Conservation (phyloP, 2,797 vertebrate species). For the Hyperoplus immaculatus region DNA sequence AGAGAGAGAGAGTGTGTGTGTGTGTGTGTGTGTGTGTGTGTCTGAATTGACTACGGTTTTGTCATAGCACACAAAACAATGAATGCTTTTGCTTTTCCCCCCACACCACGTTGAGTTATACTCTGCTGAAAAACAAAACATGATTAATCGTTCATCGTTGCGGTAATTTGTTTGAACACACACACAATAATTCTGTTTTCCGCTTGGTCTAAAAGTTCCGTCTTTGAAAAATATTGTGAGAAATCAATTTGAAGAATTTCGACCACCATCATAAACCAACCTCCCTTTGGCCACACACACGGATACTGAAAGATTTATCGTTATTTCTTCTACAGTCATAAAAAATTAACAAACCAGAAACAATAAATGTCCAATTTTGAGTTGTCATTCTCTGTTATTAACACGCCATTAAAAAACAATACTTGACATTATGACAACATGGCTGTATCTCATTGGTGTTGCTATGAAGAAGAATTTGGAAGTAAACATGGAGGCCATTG, state of each 20-base stretch:
- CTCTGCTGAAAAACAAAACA: slow-evolving; percentile 56
- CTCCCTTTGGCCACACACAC: slow-evolving; percentile 9
- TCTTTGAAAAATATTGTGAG: slow-evolving; percentile 46
- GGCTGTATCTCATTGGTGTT: slow-evolving; percentile 33
- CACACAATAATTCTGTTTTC: not conserved
- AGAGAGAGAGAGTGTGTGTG: too few relatives aligned
- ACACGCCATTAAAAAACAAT: slow-evolving; percentile 48
- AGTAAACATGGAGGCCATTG: slow-evolving; percentile 34
- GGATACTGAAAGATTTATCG: slow-evolving; percentile 40
- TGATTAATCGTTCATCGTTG: slow-evolving; percentile 60
- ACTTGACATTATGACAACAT: slow-evolving; percentile 44
- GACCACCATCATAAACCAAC: slow-evolving; percentile 46
- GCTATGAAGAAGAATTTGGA: slow-evolving; percentile 18
- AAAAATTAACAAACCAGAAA: slow-evolving; percentile 37
- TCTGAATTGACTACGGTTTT: slow-evolving; percentile 40
- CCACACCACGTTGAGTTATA: slow-evolving; percentile 19
- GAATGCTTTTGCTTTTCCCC: slow-evolving; percentile 17
- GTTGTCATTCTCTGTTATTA: slow-evolving; percentile 55
- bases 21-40: too few relatives aligned
- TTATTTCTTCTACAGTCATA: slow-evolving; percentile 47
- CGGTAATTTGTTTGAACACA: slow-evolving; percentile 54
- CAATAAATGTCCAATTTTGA: slow-evolving; percentile 43
- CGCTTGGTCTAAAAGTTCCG: not conserved
- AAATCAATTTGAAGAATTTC: slow-evolving; percentile 27
- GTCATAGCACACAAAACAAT: slow-evolving; percentile 44